A percentile compares a stretch with the other conserved stretches of the same genome.
Evolutionary conservation across 2,797 vertebrate species (phyloP).

Genomic region (Chaetophractus vellerosus): DNA sequence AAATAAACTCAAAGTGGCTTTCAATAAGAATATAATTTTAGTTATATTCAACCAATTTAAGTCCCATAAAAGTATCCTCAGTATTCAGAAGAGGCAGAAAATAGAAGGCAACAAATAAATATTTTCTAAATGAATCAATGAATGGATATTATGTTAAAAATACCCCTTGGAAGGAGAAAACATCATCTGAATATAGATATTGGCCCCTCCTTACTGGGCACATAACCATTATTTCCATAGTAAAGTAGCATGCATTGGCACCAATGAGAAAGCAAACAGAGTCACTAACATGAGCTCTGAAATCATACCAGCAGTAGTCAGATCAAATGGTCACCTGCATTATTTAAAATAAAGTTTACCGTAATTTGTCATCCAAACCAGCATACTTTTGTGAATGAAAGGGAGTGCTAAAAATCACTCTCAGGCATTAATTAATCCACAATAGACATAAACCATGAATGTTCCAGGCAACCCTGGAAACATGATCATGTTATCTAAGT

Average conservation of each 20-base stretch:
- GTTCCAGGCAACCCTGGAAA: not conserved
- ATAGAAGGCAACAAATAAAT: not conserved
- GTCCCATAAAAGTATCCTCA: not conserved
- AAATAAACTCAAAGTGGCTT: not conserved
- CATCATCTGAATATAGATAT: not conserved
- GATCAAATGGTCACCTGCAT: accelerated
- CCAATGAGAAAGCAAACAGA: accelerated
- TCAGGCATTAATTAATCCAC: not conserved
- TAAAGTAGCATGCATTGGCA: not conserved
- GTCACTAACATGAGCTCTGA: accelerated
- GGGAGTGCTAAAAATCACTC: not conserved
- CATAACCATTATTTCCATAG: not conserved
- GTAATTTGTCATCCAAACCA: not conserved
- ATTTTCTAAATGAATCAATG: not conserved
- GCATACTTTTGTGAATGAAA: not conserved
- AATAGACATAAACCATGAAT: not conserved
- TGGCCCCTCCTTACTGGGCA: too few relatives aligned
- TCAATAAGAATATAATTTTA: not conserved
- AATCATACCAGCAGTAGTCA: not conserved
- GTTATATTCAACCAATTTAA: not conserved
- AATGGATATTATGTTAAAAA: not conserved
- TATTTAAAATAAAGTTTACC: not conserved
- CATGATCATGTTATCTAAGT: not conserved
- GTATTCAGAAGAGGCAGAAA: not conserved
- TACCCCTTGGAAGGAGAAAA: not conserved